Evolutionary conservation across 1,140 invertebrate genomes (phyloP), one percentile per base, ranked within the genome.

Genomic region (Ridgeia piscesae): DNA sequence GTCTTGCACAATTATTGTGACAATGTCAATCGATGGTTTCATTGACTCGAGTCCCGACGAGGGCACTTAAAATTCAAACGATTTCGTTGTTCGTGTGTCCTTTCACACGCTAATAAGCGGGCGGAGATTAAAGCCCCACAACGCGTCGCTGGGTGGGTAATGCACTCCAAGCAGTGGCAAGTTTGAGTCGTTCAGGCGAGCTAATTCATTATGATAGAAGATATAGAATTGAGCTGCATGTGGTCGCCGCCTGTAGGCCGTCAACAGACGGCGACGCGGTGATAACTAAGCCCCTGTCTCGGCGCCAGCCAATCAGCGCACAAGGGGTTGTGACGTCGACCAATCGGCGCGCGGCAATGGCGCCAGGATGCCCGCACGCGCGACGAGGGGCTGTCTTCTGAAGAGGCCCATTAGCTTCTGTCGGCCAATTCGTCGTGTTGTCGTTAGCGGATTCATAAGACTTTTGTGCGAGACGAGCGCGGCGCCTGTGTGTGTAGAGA

Each of bases 141-240:
- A 77, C 58, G 58, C 58, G 11, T 77, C 58, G 58, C 58, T 77
- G 17, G 58, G 58, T 31, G 6, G 27, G 48, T 77, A 14, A 77
- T 77, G 58, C 27, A 21, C 58, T 77, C 58, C 0, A 77, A 21
- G 58, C 17, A 77, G 58, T 77, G 58, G 58, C 58, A 77, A 77
- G 58, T 77, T 77, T 77, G 58, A 77, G 58, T 77, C 58, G 17
- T 31, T 77, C 58, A 77, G 4, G 58, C 58, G 58, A 77, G 58
- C 58, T 77, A 77, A 77, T 77, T 77, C 58, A 77, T 77, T 77
- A 77, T 77, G 58, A 77, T 77, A 77, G 58, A 77, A 77, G 58
- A 77, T 1, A 6, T 1, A 77, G 58, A 77, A 77, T 14, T 77
- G 58, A 77, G 58, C 58, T 77, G 58, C 58, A 77, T 77, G 58